Evolutionary conservation across 2,113 vertebrate species (phyloP).

Genomic region (zebrafish (Danio rerio)): DNA sequence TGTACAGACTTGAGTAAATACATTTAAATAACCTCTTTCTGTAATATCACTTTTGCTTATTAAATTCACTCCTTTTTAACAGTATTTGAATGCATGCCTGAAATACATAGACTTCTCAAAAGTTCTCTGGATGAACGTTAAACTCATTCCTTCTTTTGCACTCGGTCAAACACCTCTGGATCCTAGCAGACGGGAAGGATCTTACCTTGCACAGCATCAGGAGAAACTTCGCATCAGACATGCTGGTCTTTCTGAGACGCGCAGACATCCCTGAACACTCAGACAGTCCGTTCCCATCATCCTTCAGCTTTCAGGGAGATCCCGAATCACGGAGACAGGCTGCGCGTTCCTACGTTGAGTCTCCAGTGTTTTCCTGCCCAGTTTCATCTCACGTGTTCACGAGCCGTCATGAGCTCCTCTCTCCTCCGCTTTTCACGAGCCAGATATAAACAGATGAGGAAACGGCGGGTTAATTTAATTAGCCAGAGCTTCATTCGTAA

Average conservation of each 20-base stretch:
- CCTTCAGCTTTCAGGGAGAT: constrained; percentile 68
- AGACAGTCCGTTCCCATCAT: constrained; percentile 73
- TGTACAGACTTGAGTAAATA: no score
- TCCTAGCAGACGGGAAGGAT: constrained; percentile 57
- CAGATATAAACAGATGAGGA: constrained; percentile 63
- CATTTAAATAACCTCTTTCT: no score
- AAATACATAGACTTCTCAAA: background rate
- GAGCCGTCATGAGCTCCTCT: constrained; percentile 77
- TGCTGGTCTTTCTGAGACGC: constrained; percentile 80
- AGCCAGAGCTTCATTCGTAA: constrained; percentile 32
- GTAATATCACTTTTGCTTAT: background rate
- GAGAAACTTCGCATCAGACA: constrained; percentile 86
- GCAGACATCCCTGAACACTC: constrained; percentile 75
- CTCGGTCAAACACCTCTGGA: background rate
- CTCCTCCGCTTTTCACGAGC: constrained; percentile 59
- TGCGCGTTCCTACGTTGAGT: constrained; percentile 72
- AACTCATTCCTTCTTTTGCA: background rate
- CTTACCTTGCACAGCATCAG: constrained; percentile 96
- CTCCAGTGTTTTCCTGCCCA: constrained; percentile 78
- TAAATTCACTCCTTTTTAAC: background rate
- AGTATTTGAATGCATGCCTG: background rate
- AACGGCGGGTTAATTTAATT: constrained; percentile 59
- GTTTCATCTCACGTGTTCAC: constrained; percentile 81
- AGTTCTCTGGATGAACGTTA: background rate
- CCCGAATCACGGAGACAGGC: constrained; percentile 75